phyloP scores from a whole-genome alignment of 1,140 invertebrate genomes.

The Scylla paramamosain region DNA sequence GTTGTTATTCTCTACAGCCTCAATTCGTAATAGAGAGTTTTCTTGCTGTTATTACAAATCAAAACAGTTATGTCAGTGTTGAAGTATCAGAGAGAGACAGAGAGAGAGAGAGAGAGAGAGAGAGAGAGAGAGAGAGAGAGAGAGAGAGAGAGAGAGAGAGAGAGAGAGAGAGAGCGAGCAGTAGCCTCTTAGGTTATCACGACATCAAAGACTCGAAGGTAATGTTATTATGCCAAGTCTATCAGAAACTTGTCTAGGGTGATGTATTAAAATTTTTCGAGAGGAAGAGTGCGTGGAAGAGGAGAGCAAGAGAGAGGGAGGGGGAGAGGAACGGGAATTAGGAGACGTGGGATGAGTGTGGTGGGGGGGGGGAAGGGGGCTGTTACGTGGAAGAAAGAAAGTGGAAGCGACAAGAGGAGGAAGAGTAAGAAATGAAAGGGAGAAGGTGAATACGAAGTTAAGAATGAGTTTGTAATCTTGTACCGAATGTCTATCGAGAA shows the following conservation, averaged over 20 bases:
- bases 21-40: background rate
- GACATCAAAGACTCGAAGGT: background rate
- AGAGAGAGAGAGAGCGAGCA: constrained; percentile 16
- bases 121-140: constrained; percentile 25
- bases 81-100: too few relatives aligned
- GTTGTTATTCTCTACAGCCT: too few relatives aligned
- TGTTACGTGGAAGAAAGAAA: background rate
- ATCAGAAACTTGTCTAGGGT: background rate
- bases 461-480: too few relatives aligned
- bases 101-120: background rate
- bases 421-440: background rate
- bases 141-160: constrained; percentile 42
- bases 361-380: background rate
- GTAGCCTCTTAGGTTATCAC: background rate
- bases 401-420: background rate
- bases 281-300: background rate
- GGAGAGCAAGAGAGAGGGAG: constrained; percentile 13
- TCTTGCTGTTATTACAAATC: too few relatives aligned
- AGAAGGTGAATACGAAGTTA: background rate
- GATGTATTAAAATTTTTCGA: constrained; percentile 6
- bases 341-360: too few relatives aligned
- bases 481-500: too few relatives aligned
- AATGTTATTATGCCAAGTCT: constrained; percentile 1
- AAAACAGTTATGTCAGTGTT: too few relatives aligned
- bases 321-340: background rate